These are phyloP conservation scores for Trissolcus brochymenae DNA, from an alignment of 2,888 invertebrate genomes.

Conservation along the genomic window DNA sequence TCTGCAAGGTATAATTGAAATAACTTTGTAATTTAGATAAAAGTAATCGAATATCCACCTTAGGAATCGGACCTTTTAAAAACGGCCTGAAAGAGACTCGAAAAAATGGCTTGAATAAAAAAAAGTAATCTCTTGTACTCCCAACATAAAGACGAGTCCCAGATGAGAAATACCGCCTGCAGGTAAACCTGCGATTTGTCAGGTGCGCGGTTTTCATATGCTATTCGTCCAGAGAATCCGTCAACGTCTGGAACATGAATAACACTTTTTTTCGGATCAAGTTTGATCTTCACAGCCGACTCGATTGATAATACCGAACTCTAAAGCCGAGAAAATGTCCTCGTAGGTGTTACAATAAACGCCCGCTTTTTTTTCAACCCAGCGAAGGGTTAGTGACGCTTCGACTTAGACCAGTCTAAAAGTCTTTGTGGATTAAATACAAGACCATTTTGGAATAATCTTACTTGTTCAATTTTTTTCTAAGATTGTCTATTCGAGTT, in stretches of 20 bases:
- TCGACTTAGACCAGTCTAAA: slow-evolving; percentile 3
- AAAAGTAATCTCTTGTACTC: slow-evolving; percentile 21
- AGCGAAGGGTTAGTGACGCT: slow-evolving; percentile 46
- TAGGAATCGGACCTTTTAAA: not conserved
- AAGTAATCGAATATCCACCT: slow-evolving; percentile 1
- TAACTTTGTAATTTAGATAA: slow-evolving; percentile 3
- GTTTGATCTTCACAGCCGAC: slow-evolving; percentile 41
- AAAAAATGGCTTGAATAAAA: not conserved
- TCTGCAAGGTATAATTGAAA: not conserved
- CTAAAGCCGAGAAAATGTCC: slow-evolving; percentile 29
- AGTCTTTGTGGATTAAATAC: slow-evolving; percentile 50
- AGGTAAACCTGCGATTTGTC: slow-evolving; percentile 68
- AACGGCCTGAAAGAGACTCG: not conserved
- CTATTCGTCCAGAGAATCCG: slow-evolving; percentile 47
- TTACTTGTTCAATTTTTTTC: slow-evolving; percentile 11
- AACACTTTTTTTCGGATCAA: slow-evolving; percentile 47
- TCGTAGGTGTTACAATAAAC: slow-evolving; percentile 47
- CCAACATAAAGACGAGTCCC: slow-evolving; percentile 20
- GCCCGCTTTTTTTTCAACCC: slow-evolving; percentile 34
- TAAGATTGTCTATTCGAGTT: slow-evolving; percentile 32
- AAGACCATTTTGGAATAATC: slow-evolving; percentile 32
- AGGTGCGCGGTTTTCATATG: slow-evolving; percentile 60
- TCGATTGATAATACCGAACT: slow-evolving; percentile 62
- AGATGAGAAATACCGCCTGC: slow-evolving; percentile 36
- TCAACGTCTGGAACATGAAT: slow-evolving; percentile 57